Base-by-base conservation (phyloP, 2,797 vertebrate genomes). In the Eulemur mongoz region DNA sequence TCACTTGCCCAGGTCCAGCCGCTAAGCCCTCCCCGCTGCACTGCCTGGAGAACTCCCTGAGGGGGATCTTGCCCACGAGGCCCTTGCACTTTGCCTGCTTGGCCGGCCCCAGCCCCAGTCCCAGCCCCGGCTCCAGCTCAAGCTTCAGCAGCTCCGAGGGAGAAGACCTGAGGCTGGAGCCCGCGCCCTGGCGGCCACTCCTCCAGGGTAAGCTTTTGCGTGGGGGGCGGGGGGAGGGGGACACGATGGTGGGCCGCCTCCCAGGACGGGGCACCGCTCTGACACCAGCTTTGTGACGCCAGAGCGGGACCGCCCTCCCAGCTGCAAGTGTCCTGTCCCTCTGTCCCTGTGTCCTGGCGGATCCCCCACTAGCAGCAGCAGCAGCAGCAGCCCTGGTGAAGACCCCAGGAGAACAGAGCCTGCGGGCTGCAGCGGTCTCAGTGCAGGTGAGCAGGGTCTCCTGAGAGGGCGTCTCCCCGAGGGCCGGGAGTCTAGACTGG, bases 21-120 rank as follows among this genome's bases (percentile, higher is more conserved):
- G 0, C 89, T 20, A 72, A n/a, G 50, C 91, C 84, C 73, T 97
- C 97, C 70, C 98, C 97, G 0, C 97, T 97, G 9, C 95, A 95
- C n/a, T 92, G 97, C 82, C 96, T 97, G 89, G 97, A 98, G 93
- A 97, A 32, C 89, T 97, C 96, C 12, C 94, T 98, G 89, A 93
- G 78, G 63, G 98, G 95, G 4, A 97, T 98, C 80, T 48, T 96
- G 78, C 97, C 95, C 0, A 54, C 76, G 73, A 84, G 72, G n/a
- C 94, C 91, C 40, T 69, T 96, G 61, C 86, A n/a, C 35, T 96
- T 97, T 5, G 14, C 76, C 82, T 91, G 93, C 27, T 22, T 97
- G 69, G 79, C 86, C 0, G 32, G 73, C 27, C 27, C 95, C 7
- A 25, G 89, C 54, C 94, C 75, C 12, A 3, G 91, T 83, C 70